Evolutionary conservation across 2,888 invertebrate species (phyloP), one percentile per base, ranked within the genome.

Genomic region (Chloroclysta siterata): DNA sequence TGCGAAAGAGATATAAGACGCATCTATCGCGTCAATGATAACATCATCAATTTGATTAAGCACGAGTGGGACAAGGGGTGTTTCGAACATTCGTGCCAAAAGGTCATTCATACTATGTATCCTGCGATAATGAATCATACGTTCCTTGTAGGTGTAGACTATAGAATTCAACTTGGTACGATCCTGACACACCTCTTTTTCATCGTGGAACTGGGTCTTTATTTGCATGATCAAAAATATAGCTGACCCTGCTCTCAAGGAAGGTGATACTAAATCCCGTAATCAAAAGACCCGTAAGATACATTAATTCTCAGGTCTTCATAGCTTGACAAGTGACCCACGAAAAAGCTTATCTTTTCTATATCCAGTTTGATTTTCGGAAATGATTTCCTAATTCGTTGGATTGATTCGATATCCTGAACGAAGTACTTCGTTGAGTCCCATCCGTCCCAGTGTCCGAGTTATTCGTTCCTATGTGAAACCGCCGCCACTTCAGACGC

Each of bases 391-490:
- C 29, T 8, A 42, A 6, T 15, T 2, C 1, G 15, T 44, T 15
- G 0, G 2, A 44, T 44, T 46, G 17, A 17, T 17, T 46, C 17
- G 17, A 46, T 46, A 46, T 46, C 46, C 11, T 46, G 46, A 8
- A 17, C 10, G 11, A 48, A 13, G 48, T 13, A 48, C 28, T 47
- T 46, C 46, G 10, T 17, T 3, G 5, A 2, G 46, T 17, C 46
- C 17, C 17, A 46, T 46, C 17, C 15, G 44, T 17, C 46, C 17
- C 44, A 15, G 17, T 14, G 2, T 44, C 44, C 44, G 46, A 46
- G 46, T 17, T 46, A 48, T 48, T 41, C 11, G 56, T 56, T 54
- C 83, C 84, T 85, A 78, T 86, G 89, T 83, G 87, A 89, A 88
- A 81, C 73, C 71, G 79, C 77, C 84, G 81, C 79, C 79, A 81